Conservation (phyloP, 1,140 invertebrate species). For the Kradibia gibbosae region DNA sequence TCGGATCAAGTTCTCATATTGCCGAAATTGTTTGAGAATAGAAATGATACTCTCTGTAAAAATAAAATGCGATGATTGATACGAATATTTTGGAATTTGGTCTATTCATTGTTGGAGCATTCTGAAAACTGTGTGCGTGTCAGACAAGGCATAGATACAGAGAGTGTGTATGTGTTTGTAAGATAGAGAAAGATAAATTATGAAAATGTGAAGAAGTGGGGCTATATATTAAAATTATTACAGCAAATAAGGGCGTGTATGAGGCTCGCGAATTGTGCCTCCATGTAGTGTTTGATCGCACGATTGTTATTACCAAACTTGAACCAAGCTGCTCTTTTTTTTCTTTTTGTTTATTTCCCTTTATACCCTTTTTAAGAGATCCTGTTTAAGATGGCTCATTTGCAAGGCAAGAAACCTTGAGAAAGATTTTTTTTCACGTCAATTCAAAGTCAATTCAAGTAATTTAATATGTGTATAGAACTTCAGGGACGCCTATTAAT, state of each 20-base stretch:
- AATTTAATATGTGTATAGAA: constrained; percentile 22
- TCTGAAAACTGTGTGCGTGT: not conserved
- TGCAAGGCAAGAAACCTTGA: constrained; percentile 22
- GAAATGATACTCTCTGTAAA: too few species aligned
- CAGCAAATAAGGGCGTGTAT: constrained; percentile 45
- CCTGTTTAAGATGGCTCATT: constrained; percentile 42
- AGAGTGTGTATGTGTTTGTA: not conserved
- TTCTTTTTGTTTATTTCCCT: not conserved
- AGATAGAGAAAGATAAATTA: not conserved
- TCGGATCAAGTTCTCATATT: too few species aligned
- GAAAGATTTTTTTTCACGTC: constrained; percentile 10
- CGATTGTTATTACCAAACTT: constrained; percentile 40
- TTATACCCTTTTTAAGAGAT: constrained; percentile 41
- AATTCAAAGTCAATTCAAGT: constrained; percentile 37
- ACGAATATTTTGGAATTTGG: constrained; percentile 25
- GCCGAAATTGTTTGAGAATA: too few species aligned
- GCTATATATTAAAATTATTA: not conserved
- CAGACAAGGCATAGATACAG: too few species aligned
- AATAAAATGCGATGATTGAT: not conserved
- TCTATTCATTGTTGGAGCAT: constrained; percentile 32
- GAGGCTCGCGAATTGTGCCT: constrained; percentile 12
- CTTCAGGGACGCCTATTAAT: constrained; percentile 31
- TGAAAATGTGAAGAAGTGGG: constrained; percentile 42
- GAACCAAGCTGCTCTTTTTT: constrained; percentile 27
- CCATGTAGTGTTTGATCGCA: not conserved